Conservation (phyloP, 1,140 invertebrate genomes). For the Halesus radiatus region DNA sequence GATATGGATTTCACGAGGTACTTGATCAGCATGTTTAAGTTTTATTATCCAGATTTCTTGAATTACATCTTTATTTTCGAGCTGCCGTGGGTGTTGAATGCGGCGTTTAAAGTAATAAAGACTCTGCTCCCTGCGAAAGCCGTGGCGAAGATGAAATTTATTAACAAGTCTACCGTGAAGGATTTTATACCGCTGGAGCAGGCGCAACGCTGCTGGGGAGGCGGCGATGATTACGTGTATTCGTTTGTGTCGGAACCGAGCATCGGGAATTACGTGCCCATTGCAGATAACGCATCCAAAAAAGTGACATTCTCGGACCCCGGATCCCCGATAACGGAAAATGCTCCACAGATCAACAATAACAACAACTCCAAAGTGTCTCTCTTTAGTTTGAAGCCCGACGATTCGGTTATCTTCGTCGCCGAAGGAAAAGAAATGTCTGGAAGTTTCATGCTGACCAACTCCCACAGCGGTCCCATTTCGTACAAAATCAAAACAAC, state of each 20-base stretch:
- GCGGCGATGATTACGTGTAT: constrained; percentile 82
- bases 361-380: constrained; percentile 59
- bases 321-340: constrained; percentile 58
- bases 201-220: constrained; percentile 86
- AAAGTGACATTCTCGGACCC: constrained; percentile 69
- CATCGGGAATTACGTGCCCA: constrained; percentile 44
- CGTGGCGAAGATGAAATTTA: constrained; percentile 91
- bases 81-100: constrained; percentile 95
- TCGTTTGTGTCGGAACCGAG: constrained; percentile 77
- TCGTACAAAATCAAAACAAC: constrained; percentile 84
- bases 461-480: constrained; percentile 75
- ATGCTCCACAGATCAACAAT: constrained; percentile 20
- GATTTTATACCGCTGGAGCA: constrained; percentile 84
- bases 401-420: constrained; percentile 76
- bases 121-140: constrained; percentile 89
- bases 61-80: constrained; percentile 95
- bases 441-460: constrained; percentile 78
- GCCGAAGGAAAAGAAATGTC: constrained; percentile 75
- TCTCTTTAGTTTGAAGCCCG: constrained; percentile 70
- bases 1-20: constrained; percentile 91
- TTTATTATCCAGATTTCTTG: constrained; percentile 90
- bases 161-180: constrained; percentile 83
- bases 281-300: constrained; percentile 63
- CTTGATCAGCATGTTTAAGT: constrained; percentile 88
- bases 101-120: constrained; percentile 95